Conservation (phyloP, 92 coral and sea anemone species). For the Porites evermanni region DNA sequence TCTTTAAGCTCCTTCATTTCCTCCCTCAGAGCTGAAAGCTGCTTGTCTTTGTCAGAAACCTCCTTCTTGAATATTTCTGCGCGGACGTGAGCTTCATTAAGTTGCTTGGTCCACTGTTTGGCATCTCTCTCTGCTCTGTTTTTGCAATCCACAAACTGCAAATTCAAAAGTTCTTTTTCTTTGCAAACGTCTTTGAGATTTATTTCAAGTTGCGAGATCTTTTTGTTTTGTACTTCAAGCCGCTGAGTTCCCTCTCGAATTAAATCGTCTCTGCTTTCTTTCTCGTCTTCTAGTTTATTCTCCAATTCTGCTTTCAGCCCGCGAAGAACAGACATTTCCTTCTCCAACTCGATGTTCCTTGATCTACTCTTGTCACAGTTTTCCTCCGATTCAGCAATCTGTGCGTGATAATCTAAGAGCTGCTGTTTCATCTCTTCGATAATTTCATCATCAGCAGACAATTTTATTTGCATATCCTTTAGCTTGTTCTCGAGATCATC, state of each 20-base stretch:
- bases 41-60: constrained; percentile 62
- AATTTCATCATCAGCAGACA: constrained; percentile 58
- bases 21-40: constrained; percentile 51
- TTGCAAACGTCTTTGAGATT: constrained; percentile 62
- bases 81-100: constrained; percentile 60
- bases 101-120: constrained; percentile 60
- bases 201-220: constrained; percentile 52
- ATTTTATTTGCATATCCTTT: constrained; percentile 54
- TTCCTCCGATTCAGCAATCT: constrained; percentile 49
- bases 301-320: constrained; percentile 56
- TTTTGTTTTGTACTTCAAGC: constrained; percentile 50
- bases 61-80: constrained; percentile 62
- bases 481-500: constrained; percentile 57
- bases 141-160: constrained; percentile 64
- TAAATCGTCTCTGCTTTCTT: constrained; percentile 54
- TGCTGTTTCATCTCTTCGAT: constrained; percentile 61
- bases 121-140: constrained; percentile 66
- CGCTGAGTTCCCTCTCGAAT: constrained; percentile 44
- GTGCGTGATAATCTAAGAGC: constrained; percentile 59
- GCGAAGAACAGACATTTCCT: constrained; percentile 59
- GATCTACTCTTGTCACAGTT: constrained; percentile 55
- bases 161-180: constrained; percentile 70
- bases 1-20: constrained; percentile 62
- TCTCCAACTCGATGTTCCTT: constrained; percentile 79
- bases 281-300: constrained; percentile 58